Base-by-base conservation (phyloP, 2,797 vertebrate genomes). In the Mycteria americana region DNA sequence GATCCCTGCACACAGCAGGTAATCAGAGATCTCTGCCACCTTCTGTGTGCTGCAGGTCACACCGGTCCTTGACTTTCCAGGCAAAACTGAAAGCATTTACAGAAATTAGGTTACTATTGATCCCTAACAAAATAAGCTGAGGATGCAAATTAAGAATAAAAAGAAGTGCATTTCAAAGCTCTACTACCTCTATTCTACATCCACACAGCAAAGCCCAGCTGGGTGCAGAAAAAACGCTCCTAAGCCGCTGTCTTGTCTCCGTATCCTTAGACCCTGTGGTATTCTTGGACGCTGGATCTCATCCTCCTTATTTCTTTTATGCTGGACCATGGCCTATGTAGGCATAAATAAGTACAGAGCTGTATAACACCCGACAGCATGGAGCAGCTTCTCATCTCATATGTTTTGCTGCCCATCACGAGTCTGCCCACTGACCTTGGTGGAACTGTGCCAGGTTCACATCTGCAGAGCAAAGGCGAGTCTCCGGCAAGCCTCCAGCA, bases 271-370 rank as follows among this genome's bases (percentile, higher is more conserved):
- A 68, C 25, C 13, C 37, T 41, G 27, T 17, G 8, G 15, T 30
- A 39, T 63, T 64, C 56, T 45, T 76, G 30, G 35, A 54, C 77
- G 48, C 16, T 68, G 56, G 78, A 63, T 59, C 28, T 64, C 69
- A 54, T 23, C 22, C n/a, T 73, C 19, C 33, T 41, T 22, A 39
- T 30, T 74, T 78, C 43, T 62, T 82, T 85, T 39, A 64, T 15
- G 16, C 27, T 5, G 0, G 50, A 16, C 33, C 11, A 8, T 0
- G 4, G 21, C 25, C 23, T 19, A 25, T 2, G 6, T 27, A 57
- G 41, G 23, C 18, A 45, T 19, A 63, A 62, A 16, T 64, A 84
- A 46, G 43, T 27, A 45, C 6, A 25, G 35, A 83, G 27, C 45
- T 17, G 21, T 2, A 0, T 41, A 76, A 60, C 15, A 53, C 9